Base-by-base conservation (phyloP, 2,113 vertebrate genomes). In the Nymphicus hollandicus region DNA sequence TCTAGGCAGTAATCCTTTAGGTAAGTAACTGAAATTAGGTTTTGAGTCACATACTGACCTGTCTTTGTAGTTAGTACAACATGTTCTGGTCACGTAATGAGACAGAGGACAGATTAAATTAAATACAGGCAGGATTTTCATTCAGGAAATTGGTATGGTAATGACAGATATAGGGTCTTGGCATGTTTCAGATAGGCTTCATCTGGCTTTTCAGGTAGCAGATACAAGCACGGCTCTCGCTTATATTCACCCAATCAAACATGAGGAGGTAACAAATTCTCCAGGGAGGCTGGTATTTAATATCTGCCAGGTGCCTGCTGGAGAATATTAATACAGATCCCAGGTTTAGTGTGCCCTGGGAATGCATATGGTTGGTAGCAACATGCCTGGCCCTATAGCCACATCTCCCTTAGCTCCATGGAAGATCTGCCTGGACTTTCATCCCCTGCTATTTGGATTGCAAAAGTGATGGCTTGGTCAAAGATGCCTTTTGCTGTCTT, bases 261-360 rank as follows among this genome's bases (percentile, higher is more conserved):
- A 91, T 95, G 76, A 96, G 90, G 79, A 94, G 55, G 89, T 94
- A 95, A 91, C 93, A 91, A 65, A 92, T 93, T 96, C 86, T 96
- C 89, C 0, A 0, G 79, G 93, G 93, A 96, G 72, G 33, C 79
- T 91, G 82, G 88, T 93, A 81, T 96, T 96, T 94, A 94, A 88
- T 96, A 89, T 88, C 89, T 96, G 85, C 88, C 72, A 81, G 86
- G 93, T 91, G 86, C 65, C 65, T 95, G 77, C n/a, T 5, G 4
- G 83, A 95, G 92, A 93, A 95, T 95, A 89, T 89, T 93, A 89
- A 95, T 64, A 64, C 65, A 81, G 55, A 93, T 79, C 77, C 69
- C 69, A 81, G 55, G 64, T 90, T 94, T 90, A 88, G 46, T 6
- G 27, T 88, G 65, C 56, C 60, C 64, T 74, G 69, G 55, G 90